phyloP scores from a whole-genome alignment of 2,888 invertebrate genomes.

The Ophion slaviceki region DNA sequence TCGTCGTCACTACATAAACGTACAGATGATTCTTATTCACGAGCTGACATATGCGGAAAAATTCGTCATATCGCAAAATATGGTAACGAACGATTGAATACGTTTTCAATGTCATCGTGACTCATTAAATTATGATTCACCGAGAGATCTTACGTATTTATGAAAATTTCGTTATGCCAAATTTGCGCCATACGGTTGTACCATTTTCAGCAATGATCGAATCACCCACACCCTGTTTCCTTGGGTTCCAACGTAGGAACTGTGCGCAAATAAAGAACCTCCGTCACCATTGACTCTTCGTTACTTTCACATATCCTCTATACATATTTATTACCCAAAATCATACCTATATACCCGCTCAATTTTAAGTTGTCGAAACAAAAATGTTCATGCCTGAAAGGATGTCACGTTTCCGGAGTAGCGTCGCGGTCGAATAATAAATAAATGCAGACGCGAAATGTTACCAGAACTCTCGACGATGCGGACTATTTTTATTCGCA shows the following conservation, averaged over 20 bases:
- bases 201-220: neutral
- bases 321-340: neutral
- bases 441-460: neutral
- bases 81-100: neutral
- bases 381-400: constrained; percentile 5
- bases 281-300: neutral
- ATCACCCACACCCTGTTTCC: neutral
- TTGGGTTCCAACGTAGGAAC: neutral
- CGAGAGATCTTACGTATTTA: neutral
- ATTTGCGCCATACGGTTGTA: neutral
- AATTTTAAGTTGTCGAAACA: neutral
- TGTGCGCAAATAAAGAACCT: neutral
- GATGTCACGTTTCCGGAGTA: constrained; percentile 28
- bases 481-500: neutral
- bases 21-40: neutral
- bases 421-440: constrained; percentile 10
- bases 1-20: neutral
- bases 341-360: neutral
- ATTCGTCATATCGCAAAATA: neutral
- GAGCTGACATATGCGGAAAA: neutral
- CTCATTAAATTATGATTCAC: neutral
- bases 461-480: neutral
- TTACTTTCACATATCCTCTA: neutral
- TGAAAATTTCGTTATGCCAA: neutral
- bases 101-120: neutral